phyloP scores from a whole-genome alignment of 1,140 invertebrate genomes.

The Drosophila subobscura region DNA sequence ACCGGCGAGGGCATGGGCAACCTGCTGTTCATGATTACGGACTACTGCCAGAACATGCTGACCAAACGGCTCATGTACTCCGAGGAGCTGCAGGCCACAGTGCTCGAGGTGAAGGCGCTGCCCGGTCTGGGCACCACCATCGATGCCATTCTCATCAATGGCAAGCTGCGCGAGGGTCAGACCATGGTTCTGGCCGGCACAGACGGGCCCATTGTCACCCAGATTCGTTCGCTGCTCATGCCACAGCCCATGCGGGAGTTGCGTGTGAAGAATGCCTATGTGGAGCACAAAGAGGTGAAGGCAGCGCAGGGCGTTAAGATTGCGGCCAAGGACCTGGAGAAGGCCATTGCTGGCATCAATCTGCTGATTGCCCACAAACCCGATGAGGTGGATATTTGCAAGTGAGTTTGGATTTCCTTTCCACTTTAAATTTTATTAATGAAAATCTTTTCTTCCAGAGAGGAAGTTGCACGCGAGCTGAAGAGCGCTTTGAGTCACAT shows the following conservation, averaged over 20 bases:
- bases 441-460: conserved; percentile 84
- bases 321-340: conserved; percentile 98
- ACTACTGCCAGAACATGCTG: conserved; percentile 95
- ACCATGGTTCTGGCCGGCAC: conserved; percentile 98
- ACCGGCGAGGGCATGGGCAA: conserved; percentile 99
- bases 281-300: conserved; percentile 96
- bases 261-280: conserved; percentile 98
- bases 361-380: conserved; percentile 94
- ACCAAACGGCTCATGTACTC: conserved; percentile 96
- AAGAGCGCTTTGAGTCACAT: conserved; percentile 95
- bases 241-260: conserved; percentile 98
- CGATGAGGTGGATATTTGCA: conserved; percentile 95
- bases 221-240: conserved; percentile 98
- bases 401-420: conserved; percentile 69
- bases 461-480: conserved; percentile 92
- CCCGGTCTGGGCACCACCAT: conserved; percentile 99
- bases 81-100: conserved; percentile 97
- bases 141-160: conserved; percentile 99
- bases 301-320: conserved; percentile 99
- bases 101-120: conserved; percentile 99
- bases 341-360: conserved; percentile 97
- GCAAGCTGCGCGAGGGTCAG: conserved; percentile 95
- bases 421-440: background rate
- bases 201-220: conserved; percentile 98
- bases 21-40: conserved; percentile 95